Base-by-base conservation (phyloP, 2,888 invertebrate species). In the Melitaea athalia region DNA sequence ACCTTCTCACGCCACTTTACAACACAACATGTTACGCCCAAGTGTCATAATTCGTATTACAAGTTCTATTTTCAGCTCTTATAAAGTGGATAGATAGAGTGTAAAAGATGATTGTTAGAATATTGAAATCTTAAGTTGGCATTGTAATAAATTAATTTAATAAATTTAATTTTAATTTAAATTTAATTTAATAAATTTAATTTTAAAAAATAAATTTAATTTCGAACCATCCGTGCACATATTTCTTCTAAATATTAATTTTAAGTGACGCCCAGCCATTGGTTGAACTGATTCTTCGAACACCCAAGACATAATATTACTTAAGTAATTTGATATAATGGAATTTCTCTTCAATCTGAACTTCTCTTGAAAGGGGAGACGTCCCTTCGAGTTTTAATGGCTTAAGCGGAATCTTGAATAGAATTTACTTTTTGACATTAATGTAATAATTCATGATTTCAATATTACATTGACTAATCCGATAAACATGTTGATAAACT, bases 291-390 rank as follows among this genome's bases (percentile, higher is more conserved):
- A 75, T 75, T 71, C 67, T 53, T 67, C 57, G 74, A 74, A 69
- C 71, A 71, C 72, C 74, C 70, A 38, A 73, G 64, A 53, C 71
- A 70, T 71, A 75, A 75, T 74, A 73, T 72, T 70, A 66, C 71
- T 72, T 73, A 72, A 75, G 71, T 70, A 74, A 77, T 75, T 75
- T 72, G 66, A 72, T 73, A 71, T 75, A 75, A 77, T 75, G 69
- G 72, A 75, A 77, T 77, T 75, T 76, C 71, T 70, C 70, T 72
- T 70, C 68, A 73, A 75, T 71, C 70, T 70, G 64, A 66, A 77
- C 66, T 73, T 76, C 64, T 61, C 55, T 64, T 71, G 70, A 74
- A 73, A 74, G 71, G 69, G 72, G 71, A 72, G 71, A 72, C 68
- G 71, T 63, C 67, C 71, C 74, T 72, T 66, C 70, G 69, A 76